Percentiles rank a stretch among this genome's conserved stretches.
These are phyloP conservation scores for Phoeniculus purpureus DNA, from an alignment of 2,797 vertebrate species.

Conservation along the genomic window DNA sequence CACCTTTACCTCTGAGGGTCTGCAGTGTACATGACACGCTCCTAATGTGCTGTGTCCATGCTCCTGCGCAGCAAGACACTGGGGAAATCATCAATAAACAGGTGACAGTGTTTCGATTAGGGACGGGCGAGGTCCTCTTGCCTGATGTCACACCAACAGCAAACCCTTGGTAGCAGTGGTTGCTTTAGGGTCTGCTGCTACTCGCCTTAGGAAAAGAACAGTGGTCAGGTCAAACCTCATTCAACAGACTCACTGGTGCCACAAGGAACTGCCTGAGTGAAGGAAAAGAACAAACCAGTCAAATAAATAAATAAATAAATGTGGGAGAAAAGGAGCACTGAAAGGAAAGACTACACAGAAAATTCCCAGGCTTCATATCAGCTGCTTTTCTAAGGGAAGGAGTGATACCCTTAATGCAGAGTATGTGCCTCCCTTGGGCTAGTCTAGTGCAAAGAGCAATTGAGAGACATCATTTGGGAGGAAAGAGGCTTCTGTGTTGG, in stretches of 20 bases:
- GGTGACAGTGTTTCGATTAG: not conserved
- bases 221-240: not conserved
- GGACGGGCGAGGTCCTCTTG: not conserved
- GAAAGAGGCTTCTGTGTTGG: conserved; percentile 19
- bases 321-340: not conserved
- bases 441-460: conserved; percentile 55
- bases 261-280: not conserved
- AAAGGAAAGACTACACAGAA: not conserved
- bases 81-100: conserved; percentile 28
- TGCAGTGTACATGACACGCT: not conserved
- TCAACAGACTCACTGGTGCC: not conserved
- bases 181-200: not conserved
- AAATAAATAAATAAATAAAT: not conserved
- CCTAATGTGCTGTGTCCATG: not conserved
- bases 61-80: not conserved
- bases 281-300: not conserved
- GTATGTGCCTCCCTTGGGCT: conserved; percentile 53
- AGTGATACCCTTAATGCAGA: conserved; percentile 40
- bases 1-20: not conserved
- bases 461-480: conserved; percentile 46
- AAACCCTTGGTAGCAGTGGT: not conserved
- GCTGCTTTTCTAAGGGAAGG: conserved; percentile 25
- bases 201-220: not conserved
- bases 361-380: conserved; percentile 10
- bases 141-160: not conserved